phyloP scores from a whole-genome alignment of 1,140 invertebrate species.

The Diachasmimorpha longicaudata region DNA sequence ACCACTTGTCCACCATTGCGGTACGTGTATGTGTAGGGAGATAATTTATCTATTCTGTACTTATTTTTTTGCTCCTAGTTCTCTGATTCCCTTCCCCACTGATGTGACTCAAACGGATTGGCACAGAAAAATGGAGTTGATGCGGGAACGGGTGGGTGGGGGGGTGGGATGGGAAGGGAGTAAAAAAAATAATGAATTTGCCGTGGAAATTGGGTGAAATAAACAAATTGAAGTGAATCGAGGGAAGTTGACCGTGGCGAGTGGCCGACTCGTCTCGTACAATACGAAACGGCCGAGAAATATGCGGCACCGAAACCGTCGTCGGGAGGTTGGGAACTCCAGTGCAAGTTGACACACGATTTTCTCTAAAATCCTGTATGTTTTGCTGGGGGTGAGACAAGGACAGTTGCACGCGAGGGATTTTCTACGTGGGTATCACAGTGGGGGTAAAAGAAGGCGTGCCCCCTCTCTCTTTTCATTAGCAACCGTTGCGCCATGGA shows the following conservation, averaged over 20 bases:
- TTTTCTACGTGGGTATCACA: background rate
- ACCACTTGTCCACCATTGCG: conserved; percentile 24
- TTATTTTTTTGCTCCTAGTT: background rate
- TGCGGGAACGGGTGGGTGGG: background rate
- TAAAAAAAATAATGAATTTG: background rate
- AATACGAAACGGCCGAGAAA: conserved; percentile 3
- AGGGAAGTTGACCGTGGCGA: conserved; percentile 10
- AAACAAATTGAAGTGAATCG: background rate
- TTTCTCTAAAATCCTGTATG: background rate
- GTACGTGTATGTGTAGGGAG: background rate
- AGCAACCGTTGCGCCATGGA: background rate
- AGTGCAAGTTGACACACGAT: background rate
- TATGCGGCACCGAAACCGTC: background rate
- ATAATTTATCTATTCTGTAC: background rate
- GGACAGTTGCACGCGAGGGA: background rate
- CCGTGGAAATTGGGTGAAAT: background rate
- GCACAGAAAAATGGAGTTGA: background rate
- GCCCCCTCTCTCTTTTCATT: background rate
- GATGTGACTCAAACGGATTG: background rate
- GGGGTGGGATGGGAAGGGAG: no score
- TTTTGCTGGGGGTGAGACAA: background rate
- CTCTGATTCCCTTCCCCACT: background rate
- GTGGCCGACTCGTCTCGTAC: conserved; percentile 8
- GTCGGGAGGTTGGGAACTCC: conserved; percentile 9
- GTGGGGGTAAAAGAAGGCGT: background rate